phyloP scores from a whole-genome alignment of 2,113 vertebrate species.

The Hypomesus transpacificus region DNA sequence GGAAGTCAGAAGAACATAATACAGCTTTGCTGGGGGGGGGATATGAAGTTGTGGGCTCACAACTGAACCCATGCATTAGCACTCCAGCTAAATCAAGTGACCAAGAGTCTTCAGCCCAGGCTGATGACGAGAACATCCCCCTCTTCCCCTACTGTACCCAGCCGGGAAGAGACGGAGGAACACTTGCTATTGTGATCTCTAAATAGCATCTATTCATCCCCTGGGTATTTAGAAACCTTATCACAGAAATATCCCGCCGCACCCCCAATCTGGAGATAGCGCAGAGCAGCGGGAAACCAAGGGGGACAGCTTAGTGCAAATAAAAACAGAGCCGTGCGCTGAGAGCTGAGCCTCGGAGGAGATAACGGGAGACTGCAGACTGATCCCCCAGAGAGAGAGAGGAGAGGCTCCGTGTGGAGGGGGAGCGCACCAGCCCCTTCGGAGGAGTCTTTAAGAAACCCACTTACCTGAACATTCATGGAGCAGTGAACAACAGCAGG shows the following conservation, averaged over 20 bases:
- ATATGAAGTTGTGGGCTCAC: constrained; percentile 58
- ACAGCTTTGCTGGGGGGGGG: constrained; percentile 59
- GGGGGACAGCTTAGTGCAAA: constrained; percentile 74
- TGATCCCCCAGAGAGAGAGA: constrained; percentile 56
- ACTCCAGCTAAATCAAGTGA: constrained; percentile 67
- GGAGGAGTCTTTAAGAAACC: constrained; percentile 57
- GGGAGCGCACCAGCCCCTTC: constrained; percentile 43
- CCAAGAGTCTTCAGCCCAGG: constrained; percentile 53
- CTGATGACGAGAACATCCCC: constrained; percentile 65
- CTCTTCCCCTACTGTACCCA: constrained; percentile 56
- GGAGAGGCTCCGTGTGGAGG: constrained; percentile 59
- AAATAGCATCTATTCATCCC: constrained; percentile 70
- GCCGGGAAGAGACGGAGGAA: constrained; percentile 58
- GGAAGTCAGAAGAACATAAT: constrained; percentile 55
- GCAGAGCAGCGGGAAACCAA: constrained; percentile 63
- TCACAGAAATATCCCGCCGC: constrained; percentile 70
- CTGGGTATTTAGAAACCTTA: constrained; percentile 72
- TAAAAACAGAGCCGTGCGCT: constrained; percentile 72
- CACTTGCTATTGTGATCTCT: constrained; percentile 69
- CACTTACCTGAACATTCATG: constrained; percentile 64
- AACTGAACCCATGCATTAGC: constrained; percentile 66
- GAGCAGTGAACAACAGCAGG: constrained; percentile 32
- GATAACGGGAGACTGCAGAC: constrained; percentile 70
- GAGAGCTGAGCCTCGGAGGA: constrained; percentile 68
- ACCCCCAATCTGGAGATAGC: constrained; percentile 69